These are phyloP conservation scores for Sebastes umbrosus DNA, from an alignment of 2,797 vertebrate species.

Conservation along the genomic window DNA sequence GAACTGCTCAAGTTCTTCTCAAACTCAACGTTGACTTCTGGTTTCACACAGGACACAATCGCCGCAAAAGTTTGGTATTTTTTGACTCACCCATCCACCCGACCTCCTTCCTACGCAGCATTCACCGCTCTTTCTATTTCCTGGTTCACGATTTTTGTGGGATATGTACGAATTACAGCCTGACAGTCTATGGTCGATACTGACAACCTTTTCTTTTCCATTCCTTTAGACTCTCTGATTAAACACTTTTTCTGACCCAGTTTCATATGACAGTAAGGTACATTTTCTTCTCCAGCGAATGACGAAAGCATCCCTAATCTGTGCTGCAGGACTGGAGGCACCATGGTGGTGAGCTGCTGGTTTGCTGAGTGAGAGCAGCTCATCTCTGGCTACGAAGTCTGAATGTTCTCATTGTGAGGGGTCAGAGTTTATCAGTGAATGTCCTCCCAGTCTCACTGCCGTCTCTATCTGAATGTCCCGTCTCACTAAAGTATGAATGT, in stretches of 20 bases:
- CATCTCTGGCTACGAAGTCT: slow-evolving; percentile 56
- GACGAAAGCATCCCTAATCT: slow-evolving; percentile 23
- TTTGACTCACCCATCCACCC: too few species aligned
- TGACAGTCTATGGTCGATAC: neutral
- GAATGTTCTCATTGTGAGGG: slow-evolving; percentile 79
- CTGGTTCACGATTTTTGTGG: too few species aligned
- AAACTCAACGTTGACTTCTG: too few species aligned
- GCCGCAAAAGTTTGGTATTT: too few species aligned
- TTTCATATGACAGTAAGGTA: slow-evolving; percentile 5
- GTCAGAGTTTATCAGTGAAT: slow-evolving; percentile 81
- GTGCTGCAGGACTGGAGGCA: neutral
- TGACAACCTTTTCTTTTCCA: neutral
- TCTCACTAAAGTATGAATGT: slow-evolving; percentile 72
- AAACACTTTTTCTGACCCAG: neutral
- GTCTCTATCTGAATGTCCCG: slow-evolving; percentile 76
- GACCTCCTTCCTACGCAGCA: too few species aligned
- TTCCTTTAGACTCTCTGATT: neutral
- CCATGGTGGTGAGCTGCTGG: slow-evolving; percentile 11
- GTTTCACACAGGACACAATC: too few species aligned
- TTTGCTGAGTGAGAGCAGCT: slow-evolving; percentile 46
- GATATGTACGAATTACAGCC: too few species aligned
- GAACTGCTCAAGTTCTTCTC: too few species aligned
- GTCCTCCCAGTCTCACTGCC: slow-evolving; percentile 72
- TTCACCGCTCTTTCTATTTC: too few species aligned
- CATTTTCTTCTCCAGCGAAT: slow-evolving; percentile 1